These are phyloP conservation scores for Cynodonichthys magdalenae DNA, from an alignment of 2,797 vertebrate genomes.

Conservation along the genomic window DNA sequence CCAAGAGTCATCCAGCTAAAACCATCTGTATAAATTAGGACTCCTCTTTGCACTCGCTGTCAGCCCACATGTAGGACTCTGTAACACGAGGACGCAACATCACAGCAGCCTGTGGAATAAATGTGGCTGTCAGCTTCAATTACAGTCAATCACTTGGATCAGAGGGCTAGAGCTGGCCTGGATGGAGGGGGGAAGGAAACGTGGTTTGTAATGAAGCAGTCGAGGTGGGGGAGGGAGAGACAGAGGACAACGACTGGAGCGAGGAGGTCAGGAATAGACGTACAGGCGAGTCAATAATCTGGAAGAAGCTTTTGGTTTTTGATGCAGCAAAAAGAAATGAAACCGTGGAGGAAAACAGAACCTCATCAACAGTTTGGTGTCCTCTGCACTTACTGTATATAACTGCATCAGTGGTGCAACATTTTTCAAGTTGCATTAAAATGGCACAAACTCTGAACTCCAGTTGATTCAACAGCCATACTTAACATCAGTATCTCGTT, in stretches of 20 bases:
- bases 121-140: slow-evolving; percentile 73
- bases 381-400: not conserved
- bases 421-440: too few species aligned
- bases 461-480: too few species aligned
- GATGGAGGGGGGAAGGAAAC: slow-evolving; percentile 10
- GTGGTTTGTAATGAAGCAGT: not conserved
- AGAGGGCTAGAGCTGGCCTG: slow-evolving; percentile 18
- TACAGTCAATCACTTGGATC: slow-evolving; percentile 45
- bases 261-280: slow-evolving; percentile 18
- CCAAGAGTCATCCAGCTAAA: too few species aligned
- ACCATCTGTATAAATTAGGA: slow-evolving; percentile 40
- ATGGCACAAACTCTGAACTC: too few species aligned
- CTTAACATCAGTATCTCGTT: too few species aligned
- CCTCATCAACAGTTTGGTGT: not conserved
- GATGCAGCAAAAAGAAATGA: not conserved
- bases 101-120: slow-evolving; percentile 44
- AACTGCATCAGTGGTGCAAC: too few species aligned
- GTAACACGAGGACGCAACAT: slow-evolving; percentile 44
- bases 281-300: not conserved
- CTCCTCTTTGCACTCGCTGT: slow-evolving; percentile 25
- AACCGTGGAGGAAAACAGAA: not conserved
- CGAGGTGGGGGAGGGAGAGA: slow-evolving; percentile 1
- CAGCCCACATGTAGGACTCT: slow-evolving; percentile 52
- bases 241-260: slow-evolving; percentile 9
- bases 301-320: slow-evolving; percentile 8